Base-by-base conservation (phyloP, 2,113 vertebrate genomes). In the Bettongia penicillata region DNA sequence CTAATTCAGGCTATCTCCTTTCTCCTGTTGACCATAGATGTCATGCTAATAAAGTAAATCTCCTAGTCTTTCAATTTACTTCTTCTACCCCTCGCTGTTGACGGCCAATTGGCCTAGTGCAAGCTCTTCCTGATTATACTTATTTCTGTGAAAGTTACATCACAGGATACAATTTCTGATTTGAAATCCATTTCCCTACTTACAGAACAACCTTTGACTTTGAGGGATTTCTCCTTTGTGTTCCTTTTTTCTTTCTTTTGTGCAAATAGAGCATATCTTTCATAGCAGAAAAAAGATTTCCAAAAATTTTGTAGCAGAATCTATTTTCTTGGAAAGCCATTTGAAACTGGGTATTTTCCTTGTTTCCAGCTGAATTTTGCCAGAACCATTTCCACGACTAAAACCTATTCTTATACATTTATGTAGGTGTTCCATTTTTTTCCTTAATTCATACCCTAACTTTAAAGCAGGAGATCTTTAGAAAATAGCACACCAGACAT, bases 401-500 rank as follows among this genome's bases (percentile, higher is more conserved):
- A 97, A 97, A 91, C 93, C 57, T 95, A 95, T 96, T 96, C 93
- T 93, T 68, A 49, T 96, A n/a, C 77, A 94, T 92, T 93, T 95
- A 51, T 92, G 95, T 96, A 97, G 95, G 97, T 48, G 0, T 93
- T 95, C 53, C 52, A 90, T 0, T 93, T 97, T 97, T 96, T 97
- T 31, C 57, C n/a, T 1, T 95, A 97, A 97, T 23, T 97, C 95
- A 55, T 93, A 53, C 77, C 96, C 25, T 96, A 96, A 97, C 57
- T 96, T 95, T 97, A 94, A 97, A 97, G 50, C 49, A 96, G 90
- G 94, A 97, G 97, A 97, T 84, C 93, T 26, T 77, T 96, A 90
- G 95, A 98, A 98, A 97, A 91, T 51, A 90, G 50, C 94, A 97
- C 98, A 97, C 53, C 77, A 47, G 96, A 91, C 97, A 93, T 95